Conservation (phyloP, 53 echinoderm and acorn worm genomes). For the Astropecten irregularis region DNA sequence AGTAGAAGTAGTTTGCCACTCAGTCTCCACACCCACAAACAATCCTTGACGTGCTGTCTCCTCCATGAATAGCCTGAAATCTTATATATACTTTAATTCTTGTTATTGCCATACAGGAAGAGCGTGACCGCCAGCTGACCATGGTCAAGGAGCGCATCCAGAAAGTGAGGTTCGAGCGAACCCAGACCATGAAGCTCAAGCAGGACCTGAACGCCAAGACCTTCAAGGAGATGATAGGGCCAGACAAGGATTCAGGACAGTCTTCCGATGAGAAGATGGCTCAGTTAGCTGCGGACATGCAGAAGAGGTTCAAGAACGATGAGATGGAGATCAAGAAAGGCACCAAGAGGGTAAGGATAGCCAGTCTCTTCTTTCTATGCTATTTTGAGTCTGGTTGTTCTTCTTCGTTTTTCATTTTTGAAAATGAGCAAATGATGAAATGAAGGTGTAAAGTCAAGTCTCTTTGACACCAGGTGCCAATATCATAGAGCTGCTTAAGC, state of each 20-base stretch:
- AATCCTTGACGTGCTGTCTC: too few relatives aligned
- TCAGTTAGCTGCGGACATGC: conserved; percentile 72
- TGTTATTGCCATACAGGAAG: conserved; percentile 64
- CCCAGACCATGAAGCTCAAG: conserved; percentile 80
- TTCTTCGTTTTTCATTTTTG: neutral
- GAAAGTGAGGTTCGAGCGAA: conserved; percentile 88
- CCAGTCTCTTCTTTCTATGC: neutral
- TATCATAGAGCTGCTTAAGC: too few relatives aligned
- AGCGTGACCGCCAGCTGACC: conserved; percentile 87
- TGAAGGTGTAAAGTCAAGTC: neutral
- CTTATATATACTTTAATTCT: neutral
- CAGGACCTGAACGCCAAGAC: conserved; percentile 49
- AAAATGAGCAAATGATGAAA: neutral
- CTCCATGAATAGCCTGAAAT: too few relatives aligned
- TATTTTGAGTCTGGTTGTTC: neutral
- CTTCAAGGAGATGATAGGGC: conserved; percentile 63
- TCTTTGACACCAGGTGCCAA: too few relatives aligned
- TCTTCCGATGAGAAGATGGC: conserved; percentile 78
- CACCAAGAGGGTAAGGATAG: conserved; percentile 66
- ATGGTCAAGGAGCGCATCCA: conserved; percentile 86
- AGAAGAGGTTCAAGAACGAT: conserved; percentile 73
- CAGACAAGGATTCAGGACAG: neutral
- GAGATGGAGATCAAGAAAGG: conserved; percentile 70
- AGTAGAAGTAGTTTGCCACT: too few relatives aligned
- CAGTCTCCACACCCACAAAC: too few relatives aligned